phyloP scores from a whole-genome alignment of 2,113 vertebrate genomes.

The Gymnorhina tibicen region DNA sequence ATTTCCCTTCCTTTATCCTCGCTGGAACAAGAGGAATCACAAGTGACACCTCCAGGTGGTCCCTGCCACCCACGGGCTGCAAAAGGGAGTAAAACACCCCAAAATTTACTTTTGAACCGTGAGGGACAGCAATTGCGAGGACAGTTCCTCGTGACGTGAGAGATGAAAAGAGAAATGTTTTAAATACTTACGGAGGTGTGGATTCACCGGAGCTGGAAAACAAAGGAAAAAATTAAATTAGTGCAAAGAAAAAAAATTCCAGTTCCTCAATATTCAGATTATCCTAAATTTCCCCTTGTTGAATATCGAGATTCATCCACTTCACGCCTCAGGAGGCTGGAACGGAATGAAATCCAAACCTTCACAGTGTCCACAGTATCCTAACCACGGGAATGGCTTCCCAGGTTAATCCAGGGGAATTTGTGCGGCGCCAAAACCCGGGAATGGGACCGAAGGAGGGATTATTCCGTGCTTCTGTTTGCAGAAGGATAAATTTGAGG shows the following conservation, averaged over 20 bases:
- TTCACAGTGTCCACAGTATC: accelerated
- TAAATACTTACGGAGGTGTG: constrained; percentile 77
- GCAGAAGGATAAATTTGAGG: background rate
- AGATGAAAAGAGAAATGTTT: background rate
- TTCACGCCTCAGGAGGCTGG: background rate
- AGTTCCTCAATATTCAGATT: background rate
- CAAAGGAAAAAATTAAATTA: constrained; percentile 33
- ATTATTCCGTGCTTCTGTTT: background rate
- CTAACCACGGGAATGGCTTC: background rate
- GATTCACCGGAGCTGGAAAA: constrained; percentile 77
- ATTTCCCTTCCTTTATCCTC: background rate
- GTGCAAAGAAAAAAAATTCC: background rate
- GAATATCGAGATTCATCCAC: background rate
- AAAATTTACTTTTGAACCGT: background rate
- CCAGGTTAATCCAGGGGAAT: background rate
- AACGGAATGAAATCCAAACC: background rate
- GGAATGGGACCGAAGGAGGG: background rate
- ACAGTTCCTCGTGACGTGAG: background rate
- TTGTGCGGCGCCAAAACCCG: accelerated
- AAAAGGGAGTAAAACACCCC: too few relatives aligned
- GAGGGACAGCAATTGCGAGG: accelerated
- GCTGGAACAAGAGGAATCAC: background rate
- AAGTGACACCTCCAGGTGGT: background rate
- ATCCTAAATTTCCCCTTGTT: background rate
- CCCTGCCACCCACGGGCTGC: accelerated